These are phyloP conservation scores for Oncorhynchus clarkii DNA, from an alignment of 2,113 vertebrate genomes.

Conservation along the genomic window DNA sequence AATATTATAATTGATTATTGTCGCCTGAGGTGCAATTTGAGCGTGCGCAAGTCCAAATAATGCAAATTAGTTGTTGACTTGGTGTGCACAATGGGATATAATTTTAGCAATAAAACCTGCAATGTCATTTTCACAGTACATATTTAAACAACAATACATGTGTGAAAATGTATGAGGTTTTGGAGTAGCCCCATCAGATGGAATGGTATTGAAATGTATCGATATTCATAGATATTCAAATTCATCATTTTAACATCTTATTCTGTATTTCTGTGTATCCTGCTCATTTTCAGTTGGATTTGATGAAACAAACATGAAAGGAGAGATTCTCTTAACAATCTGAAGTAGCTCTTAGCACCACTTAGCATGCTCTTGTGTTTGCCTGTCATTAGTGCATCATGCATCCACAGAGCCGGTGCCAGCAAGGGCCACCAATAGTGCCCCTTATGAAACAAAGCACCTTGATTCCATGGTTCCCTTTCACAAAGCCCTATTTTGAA, in stretches of 20 bases:
- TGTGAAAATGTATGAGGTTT: too few species aligned
- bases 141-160: too few species aligned
- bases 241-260: too few species aligned
- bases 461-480: slow-evolving; percentile 51
- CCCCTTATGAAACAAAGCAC: slow-evolving; percentile 54
- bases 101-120: too few species aligned
- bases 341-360: slow-evolving; percentile 39
- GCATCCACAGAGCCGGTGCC: background rate
- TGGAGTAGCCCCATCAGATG: too few species aligned
- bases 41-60: background rate
- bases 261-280: too few species aligned
- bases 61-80: slow-evolving; percentile 40
- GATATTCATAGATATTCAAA: too few species aligned
- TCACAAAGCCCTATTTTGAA: slow-evolving; percentile 55
- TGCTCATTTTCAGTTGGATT: slow-evolving; percentile 18
- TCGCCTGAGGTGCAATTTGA: slow-evolving; percentile 64
- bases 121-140: too few species aligned
- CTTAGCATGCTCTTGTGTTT: slow-evolving; percentile 27
- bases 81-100: too few species aligned
- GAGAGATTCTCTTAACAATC: slow-evolving; percentile 12
- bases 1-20: slow-evolving; percentile 76
- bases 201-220: too few species aligned
- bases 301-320: slow-evolving; percentile 15
- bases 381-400: slow-evolving; percentile 14
- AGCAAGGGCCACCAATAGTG: slow-evolving; percentile 29